phyloP scores from a whole-genome alignment of 2,888 invertebrate genomes.

The Cinara cedri region DNA sequence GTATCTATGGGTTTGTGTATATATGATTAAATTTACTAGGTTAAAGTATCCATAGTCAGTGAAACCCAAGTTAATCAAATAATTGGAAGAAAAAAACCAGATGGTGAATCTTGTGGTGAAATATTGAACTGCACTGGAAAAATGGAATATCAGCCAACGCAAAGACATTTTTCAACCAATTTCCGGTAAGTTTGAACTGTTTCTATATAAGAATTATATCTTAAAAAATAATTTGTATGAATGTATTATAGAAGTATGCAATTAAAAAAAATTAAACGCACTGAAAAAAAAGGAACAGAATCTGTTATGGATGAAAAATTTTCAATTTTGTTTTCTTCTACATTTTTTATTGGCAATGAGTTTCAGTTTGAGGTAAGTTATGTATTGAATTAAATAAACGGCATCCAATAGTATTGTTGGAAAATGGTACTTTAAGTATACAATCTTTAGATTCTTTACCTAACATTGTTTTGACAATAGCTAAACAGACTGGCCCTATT shows the following conservation, averaged over 20 bases:
- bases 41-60: slow-evolving; percentile 76
- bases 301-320: slow-evolving; percentile 98
- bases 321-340: slow-evolving; percentile 89
- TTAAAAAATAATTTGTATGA: slow-evolving; percentile 18
- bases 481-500: too few relatives aligned
- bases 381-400: too few relatives aligned
- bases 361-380: slow-evolving; percentile 48
- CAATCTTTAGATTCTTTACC: too few relatives aligned
- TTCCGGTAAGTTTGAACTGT: slow-evolving; percentile 69
- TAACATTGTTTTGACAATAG: too few relatives aligned
- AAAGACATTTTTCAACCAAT: slow-evolving; percentile 75
- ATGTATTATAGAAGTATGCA: slow-evolving; percentile 79
- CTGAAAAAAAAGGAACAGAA: slow-evolving; percentile 96
- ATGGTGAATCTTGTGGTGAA: slow-evolving; percentile 81
- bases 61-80: slow-evolving; percentile 84
- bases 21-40: slow-evolving; percentile 61
- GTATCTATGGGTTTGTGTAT: too few relatives aligned
- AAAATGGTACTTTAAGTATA: too few relatives aligned
- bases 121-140: slow-evolving; percentile 93
- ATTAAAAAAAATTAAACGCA: slow-evolving; percentile 90
- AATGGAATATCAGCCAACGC: slow-evolving; percentile 93
- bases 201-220: not conserved
- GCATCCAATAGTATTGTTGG: too few relatives aligned
- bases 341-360: slow-evolving; percentile 79
- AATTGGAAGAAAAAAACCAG: slow-evolving; percentile 72